Evolutionary conservation across 2,113 vertebrate species (phyloP), one percentile per base, ranked within the genome.

Genomic region (Laterallus jamaicensis): DNA sequence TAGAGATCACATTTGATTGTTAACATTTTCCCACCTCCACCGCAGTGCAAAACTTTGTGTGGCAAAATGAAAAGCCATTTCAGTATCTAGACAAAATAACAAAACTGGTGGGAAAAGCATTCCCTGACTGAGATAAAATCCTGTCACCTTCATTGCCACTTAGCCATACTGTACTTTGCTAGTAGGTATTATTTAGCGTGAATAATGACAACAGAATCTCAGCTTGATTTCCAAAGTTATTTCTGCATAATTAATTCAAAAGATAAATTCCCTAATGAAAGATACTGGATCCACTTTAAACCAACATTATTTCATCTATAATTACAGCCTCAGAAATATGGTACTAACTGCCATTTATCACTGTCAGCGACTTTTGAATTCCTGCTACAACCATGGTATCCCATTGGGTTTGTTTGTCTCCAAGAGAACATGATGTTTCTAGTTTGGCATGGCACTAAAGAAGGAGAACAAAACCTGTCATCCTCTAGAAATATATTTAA

Each of bases 191-290:
- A 93, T 76, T 93, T 93, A 95, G 28, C 25, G 62, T 85, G 96
- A 95, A 82, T 91, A 91, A 92, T 56, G 69, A 77, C 80, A 92
- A 93, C 54, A 74, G 81, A 92, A 93, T 79, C 86, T 93, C 86
- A 94, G 83, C 78, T 93, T 93, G 93, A 91, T 93, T 94, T 96
- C 70, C 28, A 35, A 88, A 93, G 83, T 85, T 93, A 66, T 62
- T 95, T 70, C 92, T 91, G 77, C 74, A 63, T 91, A 93, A 96
- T 94, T 95, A 93, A 93, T 89, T 92, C 70, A 79, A 76, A 93
- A 94, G 83, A 96, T 32, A 91, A 95, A 96, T 95, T 89, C 92
- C 83, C 86, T 87, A 93, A 92, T 80, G 92, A 85, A 94, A 96
- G 54, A 82, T 76, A 84, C 66, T 88, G 75, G 63, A 96, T 88